Percentiles rank a stretch among this genome's conserved stretches.
These are phyloP conservation scores for Melanotus villosus DNA, from an alignment of 2,888 invertebrate genomes.

Conservation along the genomic window DNA sequence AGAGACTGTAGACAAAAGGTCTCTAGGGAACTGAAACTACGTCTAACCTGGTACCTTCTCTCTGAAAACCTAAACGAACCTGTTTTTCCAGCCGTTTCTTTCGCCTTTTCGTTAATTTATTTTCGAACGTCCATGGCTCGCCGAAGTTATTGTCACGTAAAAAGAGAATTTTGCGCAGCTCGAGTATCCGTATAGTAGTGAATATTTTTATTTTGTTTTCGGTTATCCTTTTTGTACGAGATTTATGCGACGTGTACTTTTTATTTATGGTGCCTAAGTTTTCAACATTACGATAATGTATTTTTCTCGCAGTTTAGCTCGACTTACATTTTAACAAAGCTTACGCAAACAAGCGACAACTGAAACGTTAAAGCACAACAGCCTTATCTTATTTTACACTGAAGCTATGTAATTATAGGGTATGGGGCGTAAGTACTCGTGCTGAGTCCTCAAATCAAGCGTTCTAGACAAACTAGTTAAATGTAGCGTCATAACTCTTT, in stretches of 20 bases:
- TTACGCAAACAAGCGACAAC: constrained; percentile 13
- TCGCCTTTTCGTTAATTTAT: constrained; percentile 16
- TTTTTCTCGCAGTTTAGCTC: constrained; percentile 24
- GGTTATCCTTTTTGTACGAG: constrained; percentile 4
- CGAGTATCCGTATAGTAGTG: neutral
- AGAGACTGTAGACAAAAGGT: constrained; percentile 5
- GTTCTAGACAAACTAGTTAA: constrained; percentile 51
- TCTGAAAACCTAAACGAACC: constrained; percentile 15
- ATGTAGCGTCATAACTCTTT: constrained; percentile 52
- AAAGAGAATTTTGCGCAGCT: constrained; percentile 12
- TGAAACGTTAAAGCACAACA: constrained; percentile 15
- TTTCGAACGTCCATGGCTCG: constrained; percentile 17
- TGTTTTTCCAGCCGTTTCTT: constrained; percentile 9
- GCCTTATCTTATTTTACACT: constrained; percentile 21
- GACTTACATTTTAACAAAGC: constrained; percentile 17
- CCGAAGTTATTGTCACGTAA: constrained; percentile 20
- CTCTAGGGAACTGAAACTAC: constrained; percentile 10
- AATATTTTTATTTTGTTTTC: constrained; percentile 9
- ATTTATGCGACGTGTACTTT: constrained; percentile 18
- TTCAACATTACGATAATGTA: constrained; percentile 23
- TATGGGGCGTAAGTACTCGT: constrained; percentile 18
- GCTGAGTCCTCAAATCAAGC: constrained; percentile 45
- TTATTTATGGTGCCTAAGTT: constrained; percentile 13
- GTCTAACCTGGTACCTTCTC: neutral
- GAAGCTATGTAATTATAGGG: constrained; percentile 15